Conservation (phyloP, 2,113 vertebrate species). For the Psilopsiagon aymara region DNA sequence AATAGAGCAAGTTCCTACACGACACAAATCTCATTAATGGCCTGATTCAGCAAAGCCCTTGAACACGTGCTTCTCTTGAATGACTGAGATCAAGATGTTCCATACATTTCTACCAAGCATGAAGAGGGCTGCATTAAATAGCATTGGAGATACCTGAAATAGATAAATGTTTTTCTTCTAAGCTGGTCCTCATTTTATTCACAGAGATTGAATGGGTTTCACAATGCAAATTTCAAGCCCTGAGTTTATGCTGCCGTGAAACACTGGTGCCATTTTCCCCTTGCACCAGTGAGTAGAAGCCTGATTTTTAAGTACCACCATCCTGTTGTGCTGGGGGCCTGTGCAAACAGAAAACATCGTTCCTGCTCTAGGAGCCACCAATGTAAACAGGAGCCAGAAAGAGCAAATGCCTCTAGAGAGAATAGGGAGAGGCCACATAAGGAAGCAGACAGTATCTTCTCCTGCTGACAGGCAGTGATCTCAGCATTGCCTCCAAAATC, state of each 20-base stretch:
- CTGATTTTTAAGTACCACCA: not conserved
- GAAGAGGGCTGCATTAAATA: not conserved
- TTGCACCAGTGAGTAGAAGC: not conserved
- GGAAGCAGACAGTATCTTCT: not conserved
- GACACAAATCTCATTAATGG: not conserved
- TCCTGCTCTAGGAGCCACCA: not conserved
- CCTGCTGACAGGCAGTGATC: not conserved
- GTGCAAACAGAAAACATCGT: not conserved
- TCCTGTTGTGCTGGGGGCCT: not conserved
- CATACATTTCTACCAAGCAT: not conserved
- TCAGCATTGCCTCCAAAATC: not conserved
- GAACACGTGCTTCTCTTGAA: not conserved
- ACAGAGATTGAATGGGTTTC: not conserved
- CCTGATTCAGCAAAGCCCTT: not conserved
- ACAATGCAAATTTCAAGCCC: not conserved
- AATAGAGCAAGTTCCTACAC: not conserved
- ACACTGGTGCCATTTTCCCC: not conserved
- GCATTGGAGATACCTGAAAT: not conserved
- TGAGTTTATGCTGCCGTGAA: not conserved
- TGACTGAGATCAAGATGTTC: not conserved
- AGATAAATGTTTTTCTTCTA: not conserved
- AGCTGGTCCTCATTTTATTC: not conserved
- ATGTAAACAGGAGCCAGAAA: not conserved
- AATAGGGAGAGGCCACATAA: not conserved
- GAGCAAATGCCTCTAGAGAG: not conserved